phyloP scores from a whole-genome alignment of 2,888 invertebrate species.

The Drosophila mettleri region DNA sequence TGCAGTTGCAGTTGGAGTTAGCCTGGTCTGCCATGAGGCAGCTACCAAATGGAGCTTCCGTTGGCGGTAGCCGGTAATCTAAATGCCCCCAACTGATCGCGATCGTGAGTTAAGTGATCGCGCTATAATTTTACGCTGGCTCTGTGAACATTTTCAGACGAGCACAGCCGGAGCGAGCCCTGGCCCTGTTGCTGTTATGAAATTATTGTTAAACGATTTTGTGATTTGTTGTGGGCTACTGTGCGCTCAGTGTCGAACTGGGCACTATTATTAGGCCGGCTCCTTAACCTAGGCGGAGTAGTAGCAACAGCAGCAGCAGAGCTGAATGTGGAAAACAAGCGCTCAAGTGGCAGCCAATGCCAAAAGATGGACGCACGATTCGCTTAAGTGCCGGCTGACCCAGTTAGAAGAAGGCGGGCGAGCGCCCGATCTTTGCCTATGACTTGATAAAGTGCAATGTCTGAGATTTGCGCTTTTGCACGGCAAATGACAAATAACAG shows the following conservation, averaged over 20 bases:
- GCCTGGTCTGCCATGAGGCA: slow-evolving; percentile 33
- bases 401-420: slow-evolving; percentile 59
- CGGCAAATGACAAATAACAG: slow-evolving; percentile 77
- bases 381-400: slow-evolving; percentile 79
- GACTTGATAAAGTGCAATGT: slow-evolving; percentile 73
- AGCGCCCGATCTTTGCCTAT: slow-evolving; percentile 47
- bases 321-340: slow-evolving; percentile 24
- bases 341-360: slow-evolving; percentile 75
- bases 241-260: slow-evolving; percentile 53
- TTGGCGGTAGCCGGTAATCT: slow-evolving; percentile 81
- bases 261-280: slow-evolving; percentile 64
- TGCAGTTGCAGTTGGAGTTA: slow-evolving; percentile 10
- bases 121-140: slow-evolving; percentile 84
- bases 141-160: slow-evolving; percentile 43
- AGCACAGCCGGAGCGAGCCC: slow-evolving; percentile 4
- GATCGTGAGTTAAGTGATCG: slow-evolving; percentile 85
- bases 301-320: neutral
- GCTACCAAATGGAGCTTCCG: slow-evolving; percentile 69
- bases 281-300: slow-evolving; percentile 55
- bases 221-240: slow-evolving; percentile 79
- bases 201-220: slow-evolving; percentile 82
- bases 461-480: slow-evolving; percentile 74
- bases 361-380: slow-evolving; percentile 74
- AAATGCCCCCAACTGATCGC: slow-evolving; percentile 83
- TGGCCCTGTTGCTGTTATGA: slow-evolving; percentile 62